Evolutionary conservation across 2,888 invertebrate species (phyloP).

Genomic region (Oscheius sp.): DNA sequence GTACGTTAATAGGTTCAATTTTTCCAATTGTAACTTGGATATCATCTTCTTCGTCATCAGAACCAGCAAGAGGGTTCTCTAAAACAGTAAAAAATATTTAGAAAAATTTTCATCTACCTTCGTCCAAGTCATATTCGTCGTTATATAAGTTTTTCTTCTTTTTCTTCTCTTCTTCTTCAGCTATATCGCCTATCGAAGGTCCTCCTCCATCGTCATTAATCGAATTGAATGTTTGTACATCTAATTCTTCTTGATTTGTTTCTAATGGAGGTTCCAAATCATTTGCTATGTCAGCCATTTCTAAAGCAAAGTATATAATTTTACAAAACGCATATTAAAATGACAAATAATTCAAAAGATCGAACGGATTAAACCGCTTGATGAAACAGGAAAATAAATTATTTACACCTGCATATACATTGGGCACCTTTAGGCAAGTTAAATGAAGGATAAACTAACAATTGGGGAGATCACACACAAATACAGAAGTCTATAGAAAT

Average conservation of each 20-base stretch:
- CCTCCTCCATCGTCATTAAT: no score
- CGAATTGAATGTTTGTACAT: not conserved
- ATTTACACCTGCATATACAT: conserved; percentile 20
- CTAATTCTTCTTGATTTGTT: conserved; percentile 10
- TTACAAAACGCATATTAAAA: not conserved
- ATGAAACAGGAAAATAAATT: not conserved
- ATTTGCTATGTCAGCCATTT: conserved; percentile 16
- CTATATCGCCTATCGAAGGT: conserved; percentile 1
- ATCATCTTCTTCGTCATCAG: conserved; percentile 63
- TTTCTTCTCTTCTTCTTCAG: conserved; percentile 8
- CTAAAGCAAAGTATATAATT: not conserved
- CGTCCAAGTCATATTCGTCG: conserved; percentile 20
- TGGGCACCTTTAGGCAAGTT: conserved; percentile 25
- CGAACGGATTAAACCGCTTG: no score
- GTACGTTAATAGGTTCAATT: conserved; percentile 55
- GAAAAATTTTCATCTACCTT: not conserved
- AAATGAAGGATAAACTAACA: not conserved
- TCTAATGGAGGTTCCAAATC: not conserved
- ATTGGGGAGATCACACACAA: conserved; percentile 10
- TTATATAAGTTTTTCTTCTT: conserved; percentile 11
- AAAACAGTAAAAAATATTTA: not conserved
- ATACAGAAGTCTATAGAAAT: not conserved
- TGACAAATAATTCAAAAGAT: no score
- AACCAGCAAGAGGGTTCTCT: conserved; percentile 53
- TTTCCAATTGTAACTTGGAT: conserved; percentile 70